Conservation (phyloP, 2,888 invertebrate genomes). For the Trachelus troglodyta region DNA sequence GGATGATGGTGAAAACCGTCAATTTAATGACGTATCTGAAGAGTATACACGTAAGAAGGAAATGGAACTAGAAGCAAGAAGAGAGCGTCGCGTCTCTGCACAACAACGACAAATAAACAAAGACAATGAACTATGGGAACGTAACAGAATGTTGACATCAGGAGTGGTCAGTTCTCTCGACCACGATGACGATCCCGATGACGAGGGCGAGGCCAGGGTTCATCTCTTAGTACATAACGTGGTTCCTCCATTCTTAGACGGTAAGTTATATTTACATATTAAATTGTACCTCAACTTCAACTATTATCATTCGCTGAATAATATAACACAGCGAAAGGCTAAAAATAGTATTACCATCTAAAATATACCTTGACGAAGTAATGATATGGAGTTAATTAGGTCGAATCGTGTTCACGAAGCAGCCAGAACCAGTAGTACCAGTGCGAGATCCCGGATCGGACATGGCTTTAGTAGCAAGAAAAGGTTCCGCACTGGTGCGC, state of each 20-base stretch:
- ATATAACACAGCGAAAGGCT: not conserved
- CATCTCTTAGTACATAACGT: conserved; percentile 98
- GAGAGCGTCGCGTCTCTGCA: conserved; percentile 93
- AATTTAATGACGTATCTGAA: conserved; percentile 88
- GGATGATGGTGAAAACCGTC: conserved; percentile 95
- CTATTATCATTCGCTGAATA: not conserved
- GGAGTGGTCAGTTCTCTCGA: conserved; percentile 92
- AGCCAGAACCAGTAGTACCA: conserved; percentile 98
- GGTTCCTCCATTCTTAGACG: conserved; percentile 98
- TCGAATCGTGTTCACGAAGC: conserved; percentile 98
- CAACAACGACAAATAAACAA: conserved; percentile 97
- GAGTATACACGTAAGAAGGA: conserved; percentile 95
- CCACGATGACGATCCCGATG: conserved; percentile 93
- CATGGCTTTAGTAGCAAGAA: conserved; percentile 95
- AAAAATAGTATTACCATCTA: not conserved
- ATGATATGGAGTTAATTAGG: conserved; percentile 36
- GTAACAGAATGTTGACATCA: conserved; percentile 95
- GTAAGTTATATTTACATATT: conserved; percentile 59
- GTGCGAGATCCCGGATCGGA: conserved; percentile 96
- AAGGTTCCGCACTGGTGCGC: conserved; percentile 92
- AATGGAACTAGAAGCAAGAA: conserved; percentile 88
- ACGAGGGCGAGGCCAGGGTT: conserved; percentile 93
- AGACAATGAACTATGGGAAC: conserved; percentile 99
- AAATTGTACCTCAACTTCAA: not conserved
- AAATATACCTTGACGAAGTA: not conserved